Conservation (phyloP, 2,113 vertebrate genomes). For the Phyllostomus discolor region DNA sequence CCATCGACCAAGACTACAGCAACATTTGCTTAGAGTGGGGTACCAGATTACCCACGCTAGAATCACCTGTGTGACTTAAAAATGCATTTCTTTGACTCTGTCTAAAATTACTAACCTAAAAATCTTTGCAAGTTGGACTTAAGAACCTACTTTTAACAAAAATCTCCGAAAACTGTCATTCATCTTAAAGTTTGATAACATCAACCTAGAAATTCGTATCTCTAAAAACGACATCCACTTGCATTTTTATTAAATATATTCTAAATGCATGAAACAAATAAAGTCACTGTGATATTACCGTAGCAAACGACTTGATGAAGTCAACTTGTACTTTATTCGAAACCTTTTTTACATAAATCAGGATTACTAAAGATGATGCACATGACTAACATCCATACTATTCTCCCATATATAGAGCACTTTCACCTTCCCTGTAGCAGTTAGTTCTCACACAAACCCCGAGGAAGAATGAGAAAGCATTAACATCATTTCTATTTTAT, state of each 20-base stretch:
- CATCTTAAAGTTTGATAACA: neutral
- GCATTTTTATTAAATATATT: neutral
- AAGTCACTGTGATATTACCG: neutral
- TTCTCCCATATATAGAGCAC: neutral
- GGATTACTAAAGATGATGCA: neutral
- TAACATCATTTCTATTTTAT: neutral
- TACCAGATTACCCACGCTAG: neutral
- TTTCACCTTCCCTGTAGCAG: neutral
- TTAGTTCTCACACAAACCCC: neutral
- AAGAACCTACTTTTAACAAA: neutral
- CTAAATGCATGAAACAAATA: neutral
- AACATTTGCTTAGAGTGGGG: neutral
- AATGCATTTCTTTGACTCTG: neutral
- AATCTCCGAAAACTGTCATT: neutral
- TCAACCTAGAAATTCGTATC: neutral
- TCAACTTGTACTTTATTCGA: neutral
- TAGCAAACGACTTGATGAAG: neutral
- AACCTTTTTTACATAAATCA: neutral
- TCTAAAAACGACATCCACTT: neutral
- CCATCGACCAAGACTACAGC: neutral
- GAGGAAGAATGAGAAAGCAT: neutral
- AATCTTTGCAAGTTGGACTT: neutral
- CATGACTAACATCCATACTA: neutral
- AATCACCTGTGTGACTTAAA: neutral
- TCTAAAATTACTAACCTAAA: neutral